These are phyloP conservation scores for Chroicocephalus ridibundus DNA, from an alignment of 2,113 vertebrate species.

Conservation along the genomic window DNA sequence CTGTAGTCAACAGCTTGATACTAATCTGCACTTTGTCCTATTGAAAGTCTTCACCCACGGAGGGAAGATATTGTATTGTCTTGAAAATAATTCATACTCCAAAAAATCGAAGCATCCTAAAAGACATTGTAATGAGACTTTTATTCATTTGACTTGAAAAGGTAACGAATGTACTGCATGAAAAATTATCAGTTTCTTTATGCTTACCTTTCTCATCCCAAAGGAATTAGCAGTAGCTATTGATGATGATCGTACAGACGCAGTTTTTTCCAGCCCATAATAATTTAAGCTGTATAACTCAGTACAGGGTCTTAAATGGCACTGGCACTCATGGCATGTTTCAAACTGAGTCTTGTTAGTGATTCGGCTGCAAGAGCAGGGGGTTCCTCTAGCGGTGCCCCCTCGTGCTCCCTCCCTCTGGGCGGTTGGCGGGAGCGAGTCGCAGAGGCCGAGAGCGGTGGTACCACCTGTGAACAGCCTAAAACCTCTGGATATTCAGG, in stretches of 20 bases:
- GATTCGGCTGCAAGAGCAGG: not conserved
- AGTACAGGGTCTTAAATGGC: not conserved
- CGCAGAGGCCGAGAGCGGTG: not conserved
- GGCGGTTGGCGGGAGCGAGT: not conserved
- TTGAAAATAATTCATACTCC: not conserved
- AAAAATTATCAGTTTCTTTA: not conserved
- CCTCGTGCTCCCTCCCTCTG: accelerated
- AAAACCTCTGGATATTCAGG: not conserved
- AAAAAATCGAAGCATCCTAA: not conserved
- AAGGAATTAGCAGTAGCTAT: not conserved
- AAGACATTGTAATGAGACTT: not conserved
- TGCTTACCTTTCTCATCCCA: not conserved
- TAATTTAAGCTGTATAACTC: not conserved
- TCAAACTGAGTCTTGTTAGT: not conserved
- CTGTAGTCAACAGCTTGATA: not conserved
- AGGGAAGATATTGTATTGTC: not conserved
- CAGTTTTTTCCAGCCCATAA: not conserved
- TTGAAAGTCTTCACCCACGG: not conserved
- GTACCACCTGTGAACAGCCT: not conserved
- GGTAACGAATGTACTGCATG: not conserved
- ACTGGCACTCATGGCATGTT: not conserved
- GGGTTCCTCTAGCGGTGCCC: not conserved
- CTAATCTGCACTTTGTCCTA: not conserved
- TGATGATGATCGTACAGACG: accelerated
- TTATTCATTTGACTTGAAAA: not conserved